Evolutionary conservation across 2,888 invertebrate genomes (phyloP), one percentile per base, ranked within the genome.

Genomic region (Lycia hirtaria): DNA sequence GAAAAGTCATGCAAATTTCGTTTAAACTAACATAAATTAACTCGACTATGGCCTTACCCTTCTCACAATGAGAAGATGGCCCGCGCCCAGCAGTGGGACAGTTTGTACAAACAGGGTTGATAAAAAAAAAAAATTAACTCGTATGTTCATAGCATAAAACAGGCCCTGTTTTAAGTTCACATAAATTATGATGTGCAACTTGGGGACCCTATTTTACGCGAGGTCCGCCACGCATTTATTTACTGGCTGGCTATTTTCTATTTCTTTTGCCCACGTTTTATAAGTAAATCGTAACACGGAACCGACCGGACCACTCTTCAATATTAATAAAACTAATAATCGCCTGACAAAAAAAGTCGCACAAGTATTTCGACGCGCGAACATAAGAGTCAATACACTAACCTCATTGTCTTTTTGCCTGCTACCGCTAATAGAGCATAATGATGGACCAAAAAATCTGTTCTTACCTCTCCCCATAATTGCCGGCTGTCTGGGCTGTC

Each of bases 361-460:
- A 20, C 15, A 12, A 58, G 63, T 65, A 66, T 65, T 71, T 57
- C 65, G 63, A 60, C 68, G 63, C 69, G 66, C 69, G 74, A 76
- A 74, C 74, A n/a, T 73, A 74, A 69, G 72, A 76, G 68, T 75
- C 76, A 73, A 77, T 81, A 76, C 56, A 72, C 56, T 65, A 65
- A 74, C 65, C 69, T 75, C 73, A 78, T 80, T 76, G 75, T 75
- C 73, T 80, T 80, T 80, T 79, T 80, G 74, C 63, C 66, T 49
- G 75, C 78, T 78, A 76, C 80, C 69, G 65, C 71, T 76, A 80
- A 78, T 76, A 76, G 68, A 68, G 41, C 37, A 58, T 87, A 86
- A 88, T 86, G 80, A 85, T 83, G 75, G 69, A 60, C 72, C 65
- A 69, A 80, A 83, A 76, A 80, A 72, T 73, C 65, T 62, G 70